Base-by-base conservation (phyloP, 2,888 invertebrate species). In the Sphinx pinastri region DNA sequence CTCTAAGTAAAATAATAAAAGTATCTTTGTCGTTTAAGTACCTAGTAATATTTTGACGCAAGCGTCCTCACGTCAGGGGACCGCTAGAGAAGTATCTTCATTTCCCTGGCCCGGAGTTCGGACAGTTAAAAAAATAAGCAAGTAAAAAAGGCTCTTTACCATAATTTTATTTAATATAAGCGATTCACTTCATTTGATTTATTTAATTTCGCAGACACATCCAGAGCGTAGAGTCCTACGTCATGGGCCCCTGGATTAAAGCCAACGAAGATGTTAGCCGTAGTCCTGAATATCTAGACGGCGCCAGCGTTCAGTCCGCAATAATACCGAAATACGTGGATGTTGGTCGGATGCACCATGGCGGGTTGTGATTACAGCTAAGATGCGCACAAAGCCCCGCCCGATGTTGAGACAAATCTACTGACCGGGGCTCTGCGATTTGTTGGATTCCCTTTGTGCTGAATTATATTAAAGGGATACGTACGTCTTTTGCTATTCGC, bases 251-350 rank as follows among this genome's bases (percentile, higher is more conserved):
- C 88, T 91, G 93, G 92, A 92, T 91, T 89, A 88, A 88, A 91
- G 90, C 90, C 92, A 92, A 90, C 83, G 87, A 90, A 92, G 92
- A 91, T 91, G 90, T 92, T 92, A 90, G 87, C 87, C 86, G 86
- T 87, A 86, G 85, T 88, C 85, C 85, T 88, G 88, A 91, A 89
- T 90, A 89, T 88, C 90, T 88, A 88, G 86, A 85, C 83, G 81
- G 73, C 78, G 80, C 78, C 81, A 82, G 85, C 85, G 82, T 82
- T 85, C 84, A 82, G 85, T 84, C 84, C 81, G 85, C 85, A 80
- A 84, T 88, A 85, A 86, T 85, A 85, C 77, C 81, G 77, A 86
- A 89, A 88, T 84, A 84, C 82, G 82, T 83, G 74, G 75, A 72
- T 68, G 59, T 71, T 73, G 73, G 72, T 70, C 58, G 54, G 63